Evolutionary conservation across 2,797 vertebrate genomes (phyloP), one percentile per base, ranked within the genome.

Genomic region (Melanotaenia trifasciata): DNA sequence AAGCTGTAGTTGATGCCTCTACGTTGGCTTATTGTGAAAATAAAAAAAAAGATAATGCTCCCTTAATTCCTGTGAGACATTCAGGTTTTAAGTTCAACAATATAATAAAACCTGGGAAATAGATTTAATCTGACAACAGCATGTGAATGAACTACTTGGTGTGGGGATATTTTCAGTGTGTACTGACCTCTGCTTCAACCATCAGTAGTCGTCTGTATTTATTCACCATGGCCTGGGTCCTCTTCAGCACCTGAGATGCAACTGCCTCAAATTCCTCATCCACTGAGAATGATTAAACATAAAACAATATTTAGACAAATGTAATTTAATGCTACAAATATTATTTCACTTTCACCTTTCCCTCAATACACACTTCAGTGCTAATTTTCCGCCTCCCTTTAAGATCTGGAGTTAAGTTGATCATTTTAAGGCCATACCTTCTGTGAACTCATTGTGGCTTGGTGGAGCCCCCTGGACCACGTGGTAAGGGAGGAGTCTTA

Each of bases 191-290:
- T 61, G 97, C 96, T 71, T 99, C 98, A 88, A 98, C 97, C 88
- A 99, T 89, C 26, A 99, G 96, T 64, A 99, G 94, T 75, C 95
- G 96, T 84, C 97, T 96, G 89, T 99, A 99, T 89, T 99, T 99
- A 94, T 97, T 98, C 50, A 99, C 95, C 98, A 99, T 99, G 76
- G 95, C 93, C 78, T 98, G 96, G 0, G 97, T 99, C 91, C 95
- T 96, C 88, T 94, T 97, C 78, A 99, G 89, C 84, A 99, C 96
- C 59, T 98, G 96, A 36, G 96, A 93, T 56, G 98, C 96, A 78
- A 96, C 96, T 9, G 90, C 91, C 87, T 98, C 97, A 92, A 99
- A 99, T 88, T 99, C 97, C 80, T 92, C 94, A 70, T 94, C 94
- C 79, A 94, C 95, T 94, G 81, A 28, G n/a, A 77, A 77, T 1